These are phyloP conservation scores for Anolis apletophallus DNA, from an alignment of 2,797 vertebrate species.

Conservation along the genomic window DNA sequence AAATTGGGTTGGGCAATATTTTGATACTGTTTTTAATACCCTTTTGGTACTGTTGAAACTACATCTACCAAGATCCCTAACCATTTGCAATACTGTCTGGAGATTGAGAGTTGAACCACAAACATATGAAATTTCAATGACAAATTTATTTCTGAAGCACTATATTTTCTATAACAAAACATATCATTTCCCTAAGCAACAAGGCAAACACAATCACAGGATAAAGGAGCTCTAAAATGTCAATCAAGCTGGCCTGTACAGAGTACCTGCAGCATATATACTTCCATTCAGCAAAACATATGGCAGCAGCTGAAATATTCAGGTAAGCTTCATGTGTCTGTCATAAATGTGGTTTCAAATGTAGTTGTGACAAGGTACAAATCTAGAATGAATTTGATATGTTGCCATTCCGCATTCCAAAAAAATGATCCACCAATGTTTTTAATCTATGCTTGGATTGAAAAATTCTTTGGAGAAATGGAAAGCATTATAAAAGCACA, in stretches of 20 bases:
- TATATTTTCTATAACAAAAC: neutral
- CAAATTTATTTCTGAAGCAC: neutral
- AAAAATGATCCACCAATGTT: neutral
- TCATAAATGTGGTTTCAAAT: neutral
- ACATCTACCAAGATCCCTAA: neutral
- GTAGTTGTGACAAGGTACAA: neutral
- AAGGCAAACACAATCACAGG: neutral
- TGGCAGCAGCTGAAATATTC: conserved; percentile 6
- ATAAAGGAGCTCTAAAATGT: neutral
- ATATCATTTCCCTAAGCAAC: neutral
- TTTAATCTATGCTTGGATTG: neutral
- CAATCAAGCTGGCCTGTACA: neutral
- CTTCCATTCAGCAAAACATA: conserved; percentile 22
- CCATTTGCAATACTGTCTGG: neutral
- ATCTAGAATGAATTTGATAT: neutral
- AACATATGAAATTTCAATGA: neutral
- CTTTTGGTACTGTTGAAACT: neutral
- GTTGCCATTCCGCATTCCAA: neutral
- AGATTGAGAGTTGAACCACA: neutral
- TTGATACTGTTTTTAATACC: neutral
- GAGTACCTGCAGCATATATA: neutral
- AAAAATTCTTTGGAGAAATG: neutral
- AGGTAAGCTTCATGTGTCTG: neutral
- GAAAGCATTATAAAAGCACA: neutral
- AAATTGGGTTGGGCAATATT: neutral